These are phyloP conservation scores for Oligia fasciuncula DNA, from an alignment of 2,888 invertebrate species.

Conservation along the genomic window DNA sequence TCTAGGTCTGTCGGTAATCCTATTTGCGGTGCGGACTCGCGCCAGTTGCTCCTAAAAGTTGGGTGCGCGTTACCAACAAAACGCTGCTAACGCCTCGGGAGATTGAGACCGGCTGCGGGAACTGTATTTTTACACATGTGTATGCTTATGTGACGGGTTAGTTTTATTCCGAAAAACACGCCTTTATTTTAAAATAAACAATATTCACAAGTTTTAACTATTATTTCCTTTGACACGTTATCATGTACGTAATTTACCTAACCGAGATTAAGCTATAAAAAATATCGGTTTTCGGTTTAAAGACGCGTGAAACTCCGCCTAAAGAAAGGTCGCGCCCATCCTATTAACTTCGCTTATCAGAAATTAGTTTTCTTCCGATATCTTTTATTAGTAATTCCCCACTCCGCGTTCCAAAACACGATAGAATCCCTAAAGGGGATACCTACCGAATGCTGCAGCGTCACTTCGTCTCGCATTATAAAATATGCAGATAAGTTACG, in stretches of 20 bases:
- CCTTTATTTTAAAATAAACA: background rate
- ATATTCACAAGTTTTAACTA: background rate
- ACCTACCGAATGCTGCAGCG: slow-evolving; percentile 78
- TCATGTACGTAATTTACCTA: slow-evolving; percentile 30
- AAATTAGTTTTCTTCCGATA: slow-evolving; percentile 64
- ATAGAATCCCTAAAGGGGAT: slow-evolving; percentile 77
- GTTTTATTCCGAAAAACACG: slow-evolving; percentile 14
- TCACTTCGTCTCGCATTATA: slow-evolving; percentile 86
- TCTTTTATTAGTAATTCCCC: slow-evolving; percentile 67
- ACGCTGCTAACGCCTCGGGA: slow-evolving; percentile 74
- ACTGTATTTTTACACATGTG: slow-evolving; percentile 58
- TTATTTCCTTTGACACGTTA: slow-evolving; percentile 15
- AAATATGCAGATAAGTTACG: slow-evolving; percentile 89
- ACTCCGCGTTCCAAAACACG: slow-evolving; percentile 68
- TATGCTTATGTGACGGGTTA: slow-evolving; percentile 48
- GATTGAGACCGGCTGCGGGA: slow-evolving; percentile 70
- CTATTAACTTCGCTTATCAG: slow-evolving; percentile 50
- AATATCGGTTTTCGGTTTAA: slow-evolving; percentile 40
- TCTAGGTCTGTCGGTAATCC: slow-evolving; percentile 85
- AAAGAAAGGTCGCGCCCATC: slow-evolving; percentile 29
- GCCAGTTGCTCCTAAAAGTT: slow-evolving; percentile 83
- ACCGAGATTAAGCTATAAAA: slow-evolving; percentile 42
- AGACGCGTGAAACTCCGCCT: slow-evolving; percentile 35
- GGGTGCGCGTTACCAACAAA: slow-evolving; percentile 75
- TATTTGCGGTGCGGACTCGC: slow-evolving; percentile 82